Conservation (phyloP, 1,140 invertebrate genomes). For the Trichoplusia ni region DNA sequence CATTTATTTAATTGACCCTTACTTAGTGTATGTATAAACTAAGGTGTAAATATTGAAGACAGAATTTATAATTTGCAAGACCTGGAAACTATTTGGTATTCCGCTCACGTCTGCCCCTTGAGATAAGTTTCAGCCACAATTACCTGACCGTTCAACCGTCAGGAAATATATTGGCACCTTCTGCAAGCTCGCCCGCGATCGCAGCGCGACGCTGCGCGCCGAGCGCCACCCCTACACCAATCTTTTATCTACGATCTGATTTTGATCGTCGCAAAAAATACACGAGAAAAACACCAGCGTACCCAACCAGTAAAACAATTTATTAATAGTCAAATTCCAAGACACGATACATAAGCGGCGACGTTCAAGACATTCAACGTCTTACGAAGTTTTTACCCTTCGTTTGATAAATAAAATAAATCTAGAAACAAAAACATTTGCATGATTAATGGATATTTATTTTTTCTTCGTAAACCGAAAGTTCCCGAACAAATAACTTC, state of each 20-base stretch:
- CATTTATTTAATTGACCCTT: neutral
- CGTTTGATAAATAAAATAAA: slow-evolving; percentile 46
- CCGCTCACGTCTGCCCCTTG: slow-evolving; percentile 69
- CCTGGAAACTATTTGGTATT: slow-evolving; percentile 64
- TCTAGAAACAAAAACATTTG: slow-evolving; percentile 49
- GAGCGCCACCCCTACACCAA: slow-evolving; percentile 39
- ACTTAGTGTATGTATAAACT: slow-evolving; percentile 2
- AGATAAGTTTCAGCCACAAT: slow-evolving; percentile 80
- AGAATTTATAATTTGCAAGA: slow-evolving; percentile 73
- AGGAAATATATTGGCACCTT: slow-evolving; percentile 80
- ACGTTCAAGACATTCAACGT: slow-evolving; percentile 5
- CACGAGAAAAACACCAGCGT: slow-evolving; percentile 27
- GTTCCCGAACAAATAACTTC: slow-evolving; percentile 62
- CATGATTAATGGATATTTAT: slow-evolving; percentile 68
- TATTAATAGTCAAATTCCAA: slow-evolving; percentile 35
- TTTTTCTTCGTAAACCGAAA: slow-evolving; percentile 57
- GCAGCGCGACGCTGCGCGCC: slow-evolving; percentile 26
- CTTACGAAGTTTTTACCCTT: slow-evolving; percentile 29
- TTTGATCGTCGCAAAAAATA: slow-evolving; percentile 48
- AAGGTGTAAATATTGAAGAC: slow-evolving; percentile 37
- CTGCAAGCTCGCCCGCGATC: slow-evolving; percentile 51
- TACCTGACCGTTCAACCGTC: slow-evolving; percentile 79
- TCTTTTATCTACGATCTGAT: slow-evolving; percentile 65
- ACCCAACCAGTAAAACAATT: slow-evolving; percentile 21
- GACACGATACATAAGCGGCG: slow-evolving; percentile 29